Evolutionary conservation across 2,797 vertebrate species (phyloP).

Genomic region (Nyctibius grandis): DNA sequence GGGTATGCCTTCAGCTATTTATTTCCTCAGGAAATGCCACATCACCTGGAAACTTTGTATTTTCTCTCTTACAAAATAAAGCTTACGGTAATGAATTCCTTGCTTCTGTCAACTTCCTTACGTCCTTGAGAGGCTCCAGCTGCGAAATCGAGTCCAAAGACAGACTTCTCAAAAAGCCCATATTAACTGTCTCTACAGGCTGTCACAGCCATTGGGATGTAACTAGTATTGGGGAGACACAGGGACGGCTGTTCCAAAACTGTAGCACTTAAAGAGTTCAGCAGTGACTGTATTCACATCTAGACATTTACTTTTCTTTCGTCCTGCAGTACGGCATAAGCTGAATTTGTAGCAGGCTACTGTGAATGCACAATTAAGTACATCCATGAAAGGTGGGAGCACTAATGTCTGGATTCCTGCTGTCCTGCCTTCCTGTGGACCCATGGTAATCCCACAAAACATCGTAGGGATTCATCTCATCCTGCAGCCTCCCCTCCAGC

Average conservation of each 20-base stretch:
- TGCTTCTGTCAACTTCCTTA: neutral
- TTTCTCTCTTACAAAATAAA: neutral
- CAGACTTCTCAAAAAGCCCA: neutral
- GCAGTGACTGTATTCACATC: neutral
- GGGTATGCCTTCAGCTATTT: neutral
- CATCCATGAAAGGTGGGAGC: neutral
- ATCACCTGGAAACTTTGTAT: neutral
- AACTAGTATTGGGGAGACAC: neutral
- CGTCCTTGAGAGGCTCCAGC: neutral
- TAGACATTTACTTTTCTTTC: neutral
- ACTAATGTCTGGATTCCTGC: neutral
- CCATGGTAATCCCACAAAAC: neutral
- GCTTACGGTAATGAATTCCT: neutral
- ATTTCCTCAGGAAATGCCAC: neutral
- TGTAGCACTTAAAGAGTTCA: neutral
- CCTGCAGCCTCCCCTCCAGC: neutral
- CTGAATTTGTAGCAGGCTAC: neutral
- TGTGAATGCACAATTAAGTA: neutral
- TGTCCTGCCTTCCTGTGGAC: neutral
- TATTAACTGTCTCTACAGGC: neutral
- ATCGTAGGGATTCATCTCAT: fast-evolving
- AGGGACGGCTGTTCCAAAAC: neutral
- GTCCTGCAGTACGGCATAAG: neutral
- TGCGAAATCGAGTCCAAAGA: neutral
- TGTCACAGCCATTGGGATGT: neutral